phyloP scores from a whole-genome alignment of 2,888 invertebrate species.

The Acrocyrtus sp. region DNA sequence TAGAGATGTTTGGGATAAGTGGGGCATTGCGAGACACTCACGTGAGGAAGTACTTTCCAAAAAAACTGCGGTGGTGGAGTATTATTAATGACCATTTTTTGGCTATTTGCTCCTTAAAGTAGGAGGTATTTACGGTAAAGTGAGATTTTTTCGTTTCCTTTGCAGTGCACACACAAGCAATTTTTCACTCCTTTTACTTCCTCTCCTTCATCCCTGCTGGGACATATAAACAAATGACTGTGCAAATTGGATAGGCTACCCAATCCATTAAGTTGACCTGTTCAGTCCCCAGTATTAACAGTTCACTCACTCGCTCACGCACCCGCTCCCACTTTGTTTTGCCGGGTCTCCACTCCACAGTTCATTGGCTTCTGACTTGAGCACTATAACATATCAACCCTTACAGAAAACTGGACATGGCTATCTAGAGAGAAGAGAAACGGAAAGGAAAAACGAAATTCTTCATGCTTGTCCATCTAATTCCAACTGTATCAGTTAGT shows the following conservation, averaged over 20 bases:
- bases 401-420: no score
- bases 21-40: no score
- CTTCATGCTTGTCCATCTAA: constrained; percentile 44
- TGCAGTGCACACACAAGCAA: constrained; percentile 22
- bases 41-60: no score
- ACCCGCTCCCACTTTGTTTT: no score
- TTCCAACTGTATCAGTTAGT: constrained; percentile 11
- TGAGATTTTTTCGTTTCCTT: neutral
- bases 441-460: constrained; percentile 21
- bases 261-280: constrained; percentile 47
- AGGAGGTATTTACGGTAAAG: neutral
- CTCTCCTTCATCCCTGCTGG: constrained; percentile 16
- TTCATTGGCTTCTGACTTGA: constrained; percentile 36
- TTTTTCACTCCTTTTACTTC: constrained; percentile 35
- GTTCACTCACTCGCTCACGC: no score
- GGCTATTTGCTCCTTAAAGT: no score
- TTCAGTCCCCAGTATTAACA: constrained; percentile 4
- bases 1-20: no score
- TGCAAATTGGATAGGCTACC: constrained; percentile 49
- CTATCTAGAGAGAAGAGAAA: no score
- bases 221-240: constrained; percentile 44
- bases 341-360: constrained; percentile 21
- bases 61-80: no score
- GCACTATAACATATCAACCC: no score
- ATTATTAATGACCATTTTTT: no score